Base-by-base conservation (phyloP, 1,140 invertebrate species). In the Listronotus bonariensis region DNA sequence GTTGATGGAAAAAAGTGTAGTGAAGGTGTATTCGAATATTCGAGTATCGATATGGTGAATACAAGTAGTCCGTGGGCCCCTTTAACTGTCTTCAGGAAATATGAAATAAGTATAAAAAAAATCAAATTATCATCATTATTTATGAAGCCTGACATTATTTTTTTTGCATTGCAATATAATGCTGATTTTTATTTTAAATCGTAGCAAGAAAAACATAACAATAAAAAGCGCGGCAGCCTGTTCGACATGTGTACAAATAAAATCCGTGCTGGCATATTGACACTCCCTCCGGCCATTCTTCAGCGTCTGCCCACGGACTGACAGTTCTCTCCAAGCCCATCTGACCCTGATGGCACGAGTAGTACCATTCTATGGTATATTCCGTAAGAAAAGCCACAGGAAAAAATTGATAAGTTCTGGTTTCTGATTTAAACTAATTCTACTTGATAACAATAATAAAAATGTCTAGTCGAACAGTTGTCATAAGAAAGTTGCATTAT, bases 311-410 rank as follows among this genome's bases (percentile, higher is more conserved):
- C 52, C 54, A 57, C 54, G 40, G 26, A 31, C 38, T 57, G 54
- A 59, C 45, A 59, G 56, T 59, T 59, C 36, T 36, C 63, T 65
- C 67, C 71, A 73, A 69, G 69, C 71, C 71, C 64, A 68, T 59
- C 59, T 68, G 71, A 73, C 69, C 69, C 69, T 70, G 68, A 51
- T 51, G 45, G 43, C 55, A 57, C 42, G 42, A 57, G 42, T 11
- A 43, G 42, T 15, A 48, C 58, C 65, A 70, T 61, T 65, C 67
- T 72, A 69, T 62, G 65, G 65, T 72, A 63, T 72, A 58, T 69
- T 51, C 67, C 58, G 60, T 68, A 64, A 67, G 64, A 68, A 69
- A 63, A 65, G 38, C n/a, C 3, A 12, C 7, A 14, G 1, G 3
- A 40, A 14, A 12, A 40, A 10, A 38, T 38, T 6, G 6, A 8